phyloP scores from a whole-genome alignment of 2,113 vertebrate species.

The Romanogobio albipinnatus region DNA sequence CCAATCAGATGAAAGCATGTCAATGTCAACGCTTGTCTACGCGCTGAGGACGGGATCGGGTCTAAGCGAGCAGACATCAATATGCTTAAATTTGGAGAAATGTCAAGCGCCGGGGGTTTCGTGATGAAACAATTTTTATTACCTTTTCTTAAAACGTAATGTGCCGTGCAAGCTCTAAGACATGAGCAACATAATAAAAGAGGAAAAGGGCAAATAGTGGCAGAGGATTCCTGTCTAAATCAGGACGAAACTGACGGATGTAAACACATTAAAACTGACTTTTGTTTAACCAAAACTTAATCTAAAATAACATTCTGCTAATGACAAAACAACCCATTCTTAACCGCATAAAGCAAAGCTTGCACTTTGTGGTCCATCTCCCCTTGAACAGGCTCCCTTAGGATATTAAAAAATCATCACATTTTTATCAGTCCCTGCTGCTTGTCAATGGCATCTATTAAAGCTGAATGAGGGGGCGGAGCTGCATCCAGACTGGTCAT shows the following conservation, averaged over 20 bases:
- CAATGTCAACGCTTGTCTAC: constrained; percentile 69
- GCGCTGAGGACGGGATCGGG: constrained; percentile 72
- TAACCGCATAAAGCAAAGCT: constrained; percentile 31
- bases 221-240: constrained; percentile 7
- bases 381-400: constrained; percentile 35
- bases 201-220: constrained; percentile 14
- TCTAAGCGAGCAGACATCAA: constrained; percentile 68
- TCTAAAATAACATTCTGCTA: constrained; percentile 24
- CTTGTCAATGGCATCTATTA: constrained; percentile 76
- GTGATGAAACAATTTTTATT: constrained; percentile 71
- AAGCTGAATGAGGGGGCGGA: constrained; percentile 71
- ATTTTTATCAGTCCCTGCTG: constrained; percentile 70
- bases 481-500: constrained; percentile 68
- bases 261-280: constrained; percentile 26
- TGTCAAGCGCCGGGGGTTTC: constrained; percentile 71
- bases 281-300: constrained; percentile 16
- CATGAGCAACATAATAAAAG: constrained; percentile 37
- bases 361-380: constrained; percentile 25
- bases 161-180: constrained; percentile 32
- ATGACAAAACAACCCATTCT: constrained; percentile 22
- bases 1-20: constrained; percentile 74
- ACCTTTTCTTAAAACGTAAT: constrained; percentile 74
- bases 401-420: constrained; percentile 54
- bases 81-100: constrained; percentile 68
- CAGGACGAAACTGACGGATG: neutral